phyloP scores from a whole-genome alignment of 1,140 invertebrate species.

The Euglossa dilemma region DNA sequence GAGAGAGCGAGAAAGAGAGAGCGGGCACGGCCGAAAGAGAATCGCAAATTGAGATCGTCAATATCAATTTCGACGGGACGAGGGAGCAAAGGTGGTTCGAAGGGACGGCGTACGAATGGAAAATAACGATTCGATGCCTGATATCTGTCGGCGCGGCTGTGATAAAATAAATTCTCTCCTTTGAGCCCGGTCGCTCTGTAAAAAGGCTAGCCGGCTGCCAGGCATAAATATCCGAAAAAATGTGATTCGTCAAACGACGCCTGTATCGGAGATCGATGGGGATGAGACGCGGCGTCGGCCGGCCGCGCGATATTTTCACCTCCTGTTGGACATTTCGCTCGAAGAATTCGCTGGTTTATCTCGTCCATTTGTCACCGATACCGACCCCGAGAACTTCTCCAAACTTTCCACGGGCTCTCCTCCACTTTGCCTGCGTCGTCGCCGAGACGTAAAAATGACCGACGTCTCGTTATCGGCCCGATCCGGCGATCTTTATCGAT shows the following conservation, averaged over 20 bases:
- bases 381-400: no score
- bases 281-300: neutral
- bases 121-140: constrained; percentile 65
- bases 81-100: constrained; percentile 56
- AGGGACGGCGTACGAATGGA: constrained; percentile 61
- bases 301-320: constrained; percentile 5
- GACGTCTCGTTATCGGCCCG: no score
- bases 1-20: neutral
- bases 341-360: neutral
- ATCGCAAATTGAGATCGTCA: constrained; percentile 66
- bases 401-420: no score
- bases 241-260: constrained; percentile 51
- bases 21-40: constrained; percentile 41
- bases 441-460: no score
- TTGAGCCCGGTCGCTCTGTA: constrained; percentile 29
- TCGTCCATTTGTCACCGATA: neutral
- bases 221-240: constrained; percentile 50
- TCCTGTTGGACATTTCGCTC: neutral
- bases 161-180: constrained; percentile 62
- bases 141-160: constrained; percentile 61
- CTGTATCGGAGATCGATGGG: neutral
- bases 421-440: no score
- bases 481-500: no score
- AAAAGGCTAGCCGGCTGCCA: constrained; percentile 37
- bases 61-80: constrained; percentile 60